Base-by-base conservation (phyloP, 2,797 vertebrate species). In the Prunella strophiata region DNA sequence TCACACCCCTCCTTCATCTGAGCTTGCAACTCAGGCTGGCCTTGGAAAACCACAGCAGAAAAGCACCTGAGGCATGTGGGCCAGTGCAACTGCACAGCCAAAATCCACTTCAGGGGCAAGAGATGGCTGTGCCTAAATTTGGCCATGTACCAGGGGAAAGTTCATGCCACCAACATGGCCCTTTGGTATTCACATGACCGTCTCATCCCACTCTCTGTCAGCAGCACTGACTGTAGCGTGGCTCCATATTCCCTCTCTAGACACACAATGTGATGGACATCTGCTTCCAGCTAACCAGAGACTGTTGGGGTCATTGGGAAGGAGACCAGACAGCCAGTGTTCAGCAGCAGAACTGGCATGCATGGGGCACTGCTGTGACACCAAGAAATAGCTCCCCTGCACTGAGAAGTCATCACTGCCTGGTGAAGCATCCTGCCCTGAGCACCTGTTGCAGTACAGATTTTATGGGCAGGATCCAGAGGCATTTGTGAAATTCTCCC, bases 391-490 rank as follows among this genome's bases (percentile, higher is more conserved):
- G 26, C 5, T 65, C 32, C n/a, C 74, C 42, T 65, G 38, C 38
- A 32, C 70, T 43, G 36, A 48, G 80, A 83, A 93, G 16, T 27
- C 26, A 17, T 32, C 68, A 5, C 52, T 72, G 48, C 43, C 36
- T 40, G 61, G 51, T 40, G 21, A 70, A 51, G n/a, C 2, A 2
- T 40, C 38, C 50, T 66, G 20, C 43, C 43, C 26, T 51, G 19
- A 72, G 57, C 10, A 45, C 7, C 16, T 9, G 0, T 11, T 55
- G 54, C 0, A 0, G 38, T 22, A 65, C 7, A 65, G 58, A 34
- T 10, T 65, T 91, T 7, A 9, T 11, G 26, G 36, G 42, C 13
- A 73, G 65, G 67, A 58, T 71, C 43, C 62, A 63, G 57, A 11
- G 40, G 9, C 10, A 26, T 43, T 26, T 47, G 54, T 40, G 45